phyloP scores from a whole-genome alignment of 2,888 invertebrate genomes.

The Sesamia inferens region DNA sequence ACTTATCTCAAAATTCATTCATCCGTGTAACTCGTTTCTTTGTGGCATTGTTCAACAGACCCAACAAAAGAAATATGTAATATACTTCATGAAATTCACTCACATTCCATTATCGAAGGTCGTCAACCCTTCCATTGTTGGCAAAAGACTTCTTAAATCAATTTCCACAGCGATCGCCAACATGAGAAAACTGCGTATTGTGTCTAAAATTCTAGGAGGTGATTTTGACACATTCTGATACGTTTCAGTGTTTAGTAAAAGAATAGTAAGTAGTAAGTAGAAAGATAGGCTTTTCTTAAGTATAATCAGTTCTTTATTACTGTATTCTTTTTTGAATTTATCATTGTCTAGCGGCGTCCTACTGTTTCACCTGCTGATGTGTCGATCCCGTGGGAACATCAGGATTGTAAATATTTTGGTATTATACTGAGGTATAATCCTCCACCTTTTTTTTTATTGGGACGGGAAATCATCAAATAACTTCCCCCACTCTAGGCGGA shows the following conservation, averaged over 20 bases:
- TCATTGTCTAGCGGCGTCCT: neutral
- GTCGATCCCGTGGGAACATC: no score
- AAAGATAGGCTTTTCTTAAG: constrained; percentile 13
- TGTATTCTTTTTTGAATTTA: neutral
- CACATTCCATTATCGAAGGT: constrained; percentile 44
- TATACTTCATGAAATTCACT: constrained; percentile 37
- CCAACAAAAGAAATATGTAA: constrained; percentile 42
- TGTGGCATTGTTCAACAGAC: constrained; percentile 37
- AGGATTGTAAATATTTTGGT: no score
- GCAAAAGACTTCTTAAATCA: constrained; percentile 32
- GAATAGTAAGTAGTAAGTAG: no score
- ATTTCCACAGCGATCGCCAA: constrained; percentile 16
- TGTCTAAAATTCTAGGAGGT: constrained; percentile 7
- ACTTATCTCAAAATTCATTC: constrained; percentile 31
- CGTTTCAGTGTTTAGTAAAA: constrained; percentile 41
- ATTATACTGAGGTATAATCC: no score
- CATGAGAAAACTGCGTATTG: constrained; percentile 23
- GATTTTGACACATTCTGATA: constrained; percentile 40
- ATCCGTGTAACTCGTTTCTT: constrained; percentile 27
- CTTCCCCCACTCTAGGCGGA: no score
- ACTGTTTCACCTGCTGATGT: no score
- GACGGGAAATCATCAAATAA: no score
- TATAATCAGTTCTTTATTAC: constrained; percentile 1
- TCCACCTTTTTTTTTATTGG: no score
- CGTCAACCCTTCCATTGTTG: constrained; percentile 28